Base-by-base conservation (phyloP, 2,797 vertebrate genomes). In the Sebastes alutus region DNA sequence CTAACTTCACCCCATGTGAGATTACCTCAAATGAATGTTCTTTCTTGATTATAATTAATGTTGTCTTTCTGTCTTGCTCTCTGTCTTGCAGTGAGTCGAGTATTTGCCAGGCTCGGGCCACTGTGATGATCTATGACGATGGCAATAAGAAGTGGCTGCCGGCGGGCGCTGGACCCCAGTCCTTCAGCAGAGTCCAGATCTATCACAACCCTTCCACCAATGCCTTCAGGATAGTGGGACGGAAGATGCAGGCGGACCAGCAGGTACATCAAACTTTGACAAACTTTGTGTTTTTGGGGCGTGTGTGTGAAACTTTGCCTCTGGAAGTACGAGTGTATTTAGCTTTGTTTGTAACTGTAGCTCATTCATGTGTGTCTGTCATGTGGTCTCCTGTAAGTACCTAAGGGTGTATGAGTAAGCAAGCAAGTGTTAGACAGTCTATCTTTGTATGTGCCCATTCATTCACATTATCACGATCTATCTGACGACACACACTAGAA, bases 81-180 rank as follows among this genome's bases (percentile, higher is more conserved):
- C 22, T 78, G 49, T 85, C 65, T 83, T 83, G 16, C 91, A 99
- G 98, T 60, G 98, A 99, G 93, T 96, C 94, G 0, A 97, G 97
- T 72, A 93, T 98, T 83, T 97, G 97, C 94, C 97, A 97, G 80
- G 96, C 97, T 80, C 95, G 97, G 72, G 98, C 98, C 80, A 97
- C 97, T 1, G 97, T 99, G 86, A 98, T 99, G 97, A 92, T 97
- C 74, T 99, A 99, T 0, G 97, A 99, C 1, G 98, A 99, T 56
- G 72, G 86, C 87, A 97, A 94, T 67, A 98, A 98, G 91, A 97
- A 97, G 76, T 99, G 98, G 98, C 78, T 98, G 56, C 94, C 97
- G 0, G 97, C 97, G 0, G 98, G 98, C 20, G 66, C 95, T 0
- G 97, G 97, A 11, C 4, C 97, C 7, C 97, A 97, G 84, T 4